Evolutionary conservation across 2,113 vertebrate genomes (phyloP).

Genomic region (Halcyon malimbica): DNA sequence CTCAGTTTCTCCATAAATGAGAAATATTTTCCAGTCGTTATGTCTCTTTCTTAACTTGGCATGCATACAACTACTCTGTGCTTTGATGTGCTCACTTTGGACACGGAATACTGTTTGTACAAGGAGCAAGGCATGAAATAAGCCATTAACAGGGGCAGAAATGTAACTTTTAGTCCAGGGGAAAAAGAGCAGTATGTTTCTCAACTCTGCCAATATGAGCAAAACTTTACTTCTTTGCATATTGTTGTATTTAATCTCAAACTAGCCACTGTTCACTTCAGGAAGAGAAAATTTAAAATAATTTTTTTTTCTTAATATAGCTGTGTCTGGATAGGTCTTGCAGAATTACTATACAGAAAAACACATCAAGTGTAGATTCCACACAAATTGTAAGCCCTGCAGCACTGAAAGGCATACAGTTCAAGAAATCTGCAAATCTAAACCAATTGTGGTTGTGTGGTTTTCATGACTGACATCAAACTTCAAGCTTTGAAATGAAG

Average conservation of each 20-base stretch:
- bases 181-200: neutral
- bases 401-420: neutral
- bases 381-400: neutral
- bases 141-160: slow-evolving; percentile 28
- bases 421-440: slow-evolving; percentile 1
- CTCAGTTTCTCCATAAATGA: slow-evolving; percentile 69
- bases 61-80: slow-evolving; percentile 22
- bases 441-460: neutral
- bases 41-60: slow-evolving; percentile 57
- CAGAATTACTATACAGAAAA: neutral
- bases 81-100: slow-evolving; percentile 68
- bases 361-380: neutral
- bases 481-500: neutral
- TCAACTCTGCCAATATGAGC: neutral
- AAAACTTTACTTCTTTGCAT: neutral
- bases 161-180: neutral
- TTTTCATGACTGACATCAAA: neutral
- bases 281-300: neutral
- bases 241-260: neutral
- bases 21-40: slow-evolving; percentile 71
- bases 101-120: slow-evolving; percentile 42
- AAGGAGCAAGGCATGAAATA: slow-evolving; percentile 51
- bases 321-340: neutral
- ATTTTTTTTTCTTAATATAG: neutral
- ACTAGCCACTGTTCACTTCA: neutral